Conservation (phyloP, 2,888 invertebrate species). For the Pteria penguin region DNA sequence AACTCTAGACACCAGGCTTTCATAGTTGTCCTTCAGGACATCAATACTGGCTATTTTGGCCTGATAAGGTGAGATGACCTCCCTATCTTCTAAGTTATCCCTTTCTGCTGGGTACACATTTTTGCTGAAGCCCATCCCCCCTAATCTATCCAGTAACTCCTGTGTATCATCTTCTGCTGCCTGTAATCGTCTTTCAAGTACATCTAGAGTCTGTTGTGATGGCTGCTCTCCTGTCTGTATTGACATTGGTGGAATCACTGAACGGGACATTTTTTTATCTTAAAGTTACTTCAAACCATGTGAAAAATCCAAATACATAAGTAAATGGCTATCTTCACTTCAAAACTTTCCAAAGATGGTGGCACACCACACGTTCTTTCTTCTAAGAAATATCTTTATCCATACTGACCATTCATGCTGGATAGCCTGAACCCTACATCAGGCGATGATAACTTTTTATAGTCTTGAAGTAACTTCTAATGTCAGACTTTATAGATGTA, state of each 20-base stretch:
- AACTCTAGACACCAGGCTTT: slow-evolving; percentile 65
- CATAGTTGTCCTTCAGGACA: slow-evolving; percentile 61
- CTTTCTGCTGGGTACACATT: slow-evolving; percentile 36
- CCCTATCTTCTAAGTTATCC: slow-evolving; percentile 18
- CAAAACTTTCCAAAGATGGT: no score
- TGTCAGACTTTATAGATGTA: no score
- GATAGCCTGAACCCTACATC: no score
- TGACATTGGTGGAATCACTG: slow-evolving; percentile 63
- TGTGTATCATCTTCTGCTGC: slow-evolving; percentile 68
- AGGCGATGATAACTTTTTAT: no score
- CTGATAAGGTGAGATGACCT: slow-evolving; percentile 52
- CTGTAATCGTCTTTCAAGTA: slow-evolving; percentile 63
- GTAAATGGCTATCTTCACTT: no score
- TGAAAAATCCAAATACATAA: no score
- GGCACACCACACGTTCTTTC: no score
- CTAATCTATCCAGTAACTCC: slow-evolving; percentile 64
- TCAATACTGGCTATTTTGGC: slow-evolving; percentile 50
- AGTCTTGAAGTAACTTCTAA: no score
- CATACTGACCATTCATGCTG: no score
- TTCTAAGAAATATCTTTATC: no score
- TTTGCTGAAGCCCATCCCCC: slow-evolving; percentile 59
- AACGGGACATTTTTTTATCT: slow-evolving; percentile 45
- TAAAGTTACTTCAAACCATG: no score
- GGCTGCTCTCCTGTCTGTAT: slow-evolving; percentile 30
- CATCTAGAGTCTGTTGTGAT: slow-evolving; percentile 62